These are phyloP conservation scores for Goniozus legneri DNA, from an alignment of 1,140 invertebrate species.

Conservation along the genomic window DNA sequence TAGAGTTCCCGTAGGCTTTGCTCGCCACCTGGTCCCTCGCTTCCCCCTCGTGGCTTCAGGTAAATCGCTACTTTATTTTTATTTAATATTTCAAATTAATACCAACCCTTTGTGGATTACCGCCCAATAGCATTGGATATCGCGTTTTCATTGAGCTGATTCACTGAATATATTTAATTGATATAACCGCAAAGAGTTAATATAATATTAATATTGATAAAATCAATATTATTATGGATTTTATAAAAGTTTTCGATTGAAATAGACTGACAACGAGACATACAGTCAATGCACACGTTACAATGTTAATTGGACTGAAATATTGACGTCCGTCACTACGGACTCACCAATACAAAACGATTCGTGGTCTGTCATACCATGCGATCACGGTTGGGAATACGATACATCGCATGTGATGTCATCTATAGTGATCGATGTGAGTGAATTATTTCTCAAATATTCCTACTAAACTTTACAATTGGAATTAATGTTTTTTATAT, in stretches of 20 bases:
- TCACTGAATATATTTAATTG: background rate
- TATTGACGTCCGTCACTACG: constrained; percentile 6
- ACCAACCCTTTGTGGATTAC: too few relatives aligned
- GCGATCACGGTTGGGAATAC: constrained; percentile 78
- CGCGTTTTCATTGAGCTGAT: too few relatives aligned
- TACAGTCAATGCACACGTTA: constrained; percentile 66
- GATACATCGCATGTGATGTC: constrained; percentile 65
- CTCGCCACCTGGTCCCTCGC: too few relatives aligned
- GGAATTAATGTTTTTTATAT: constrained; percentile 1
- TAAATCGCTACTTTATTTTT: too few relatives aligned
- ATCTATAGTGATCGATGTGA: constrained; percentile 80
- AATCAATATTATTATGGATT: background rate
- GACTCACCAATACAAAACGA: constrained; percentile 47
- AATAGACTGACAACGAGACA: constrained; percentile 46
- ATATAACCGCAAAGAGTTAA: too few relatives aligned
- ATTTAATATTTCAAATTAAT: too few relatives aligned
- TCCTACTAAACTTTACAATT: constrained; percentile 8
- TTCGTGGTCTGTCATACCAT: constrained; percentile 64
- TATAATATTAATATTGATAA: too few relatives aligned
- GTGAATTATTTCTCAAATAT: constrained; percentile 25
- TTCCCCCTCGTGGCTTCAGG: too few relatives aligned
- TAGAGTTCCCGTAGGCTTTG: background rate
- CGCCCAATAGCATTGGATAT: too few relatives aligned
- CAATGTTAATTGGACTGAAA: constrained; percentile 65
- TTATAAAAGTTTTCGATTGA: constrained; percentile 19